Evolutionary conservation across 2,888 invertebrate species (phyloP), one percentile per base, ranked within the genome.

Genomic region (Phragmatobia fuliginosa): DNA sequence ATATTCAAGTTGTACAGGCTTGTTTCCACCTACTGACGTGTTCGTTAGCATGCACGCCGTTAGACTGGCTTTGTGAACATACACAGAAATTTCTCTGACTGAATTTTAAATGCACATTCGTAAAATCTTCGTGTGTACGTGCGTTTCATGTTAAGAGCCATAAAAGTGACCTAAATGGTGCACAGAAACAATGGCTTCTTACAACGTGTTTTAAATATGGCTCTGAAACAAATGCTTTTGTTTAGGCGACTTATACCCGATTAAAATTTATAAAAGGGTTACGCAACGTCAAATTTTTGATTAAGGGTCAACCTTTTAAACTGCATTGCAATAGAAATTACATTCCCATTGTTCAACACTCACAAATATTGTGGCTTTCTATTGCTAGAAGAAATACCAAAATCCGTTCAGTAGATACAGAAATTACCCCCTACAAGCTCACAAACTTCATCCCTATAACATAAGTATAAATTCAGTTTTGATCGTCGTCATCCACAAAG

Each of bases 61-160:
- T 73, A 72, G 61, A 28, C 67, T 61, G 33, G 70, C 73, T 69
- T 74, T 74, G 75, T 75, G 62, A 52, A 59, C 60, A 67, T 62
- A 76, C 76, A 78, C 70, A 81, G 75, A 78, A 80, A 72, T 74
- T 72, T 66, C 66, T 63, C 14, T 38, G 56, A 61, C 25, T 74
- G 80, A 78, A 82, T 82, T 65, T 62, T 71, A 81, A 80, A 60
- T 69, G 72, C 72, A 74, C 72, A 61, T 75, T 80, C 73, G 60
- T 68, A 67, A 70, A 79, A 67, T 65, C 45, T 33, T 11, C 66
- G 66, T 59, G 65, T 41, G 69, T 71, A 75, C 81, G 75, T 81
- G 81, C 59, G 25, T 32, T 2, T 33, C 56, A 74, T 79, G 56
- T 59, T 33, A 56, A 69, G 45, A 32, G 60, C 62, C 67, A 73